Base-by-base conservation (phyloP, 2,888 invertebrate genomes). In the Drosophila nr. medialis region DNA sequence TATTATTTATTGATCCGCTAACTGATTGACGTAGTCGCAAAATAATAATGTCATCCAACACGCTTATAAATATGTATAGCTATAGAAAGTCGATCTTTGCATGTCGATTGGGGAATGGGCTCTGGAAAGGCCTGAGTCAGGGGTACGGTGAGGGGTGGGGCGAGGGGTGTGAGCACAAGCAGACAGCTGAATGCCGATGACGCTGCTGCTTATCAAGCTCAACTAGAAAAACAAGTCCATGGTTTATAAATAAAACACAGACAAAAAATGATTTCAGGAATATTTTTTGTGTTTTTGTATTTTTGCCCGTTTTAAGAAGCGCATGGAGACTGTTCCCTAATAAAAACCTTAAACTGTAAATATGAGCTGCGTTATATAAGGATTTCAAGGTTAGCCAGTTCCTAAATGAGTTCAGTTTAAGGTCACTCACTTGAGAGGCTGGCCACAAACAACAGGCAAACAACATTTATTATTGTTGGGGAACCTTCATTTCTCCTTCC, bases 201-300 rank as follows among this genome's bases (percentile, higher is more conserved):
- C 73, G 75, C 80, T 84, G 84, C 76, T 59, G 85, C 87, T 85
- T 85, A 85, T 87, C 86, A 85, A 70, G 77, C 80, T 63, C 55
- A 85, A 86, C 85, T 86, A 86, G 85, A 86, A 86, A 86, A 86
- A 86, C 85, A 86, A 86, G 85, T 86, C 81, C 75, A 75, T 68
- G 75, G 71, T 81, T 85, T 85, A 88, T 69, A 85, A 86, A 85
- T 85, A 85, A 82, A 76, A 40, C 63, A 71, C 49, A 66, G 73
- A 62, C 65, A 36, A 59, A 77, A 79, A 80, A 72, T 11, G 3
- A 40, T 24, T 24, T 15, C 18, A 50, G 29, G 13, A n/a, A 71
- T 42, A 30, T 49, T 38, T 30, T 48, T 50, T 24, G 18, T 53
- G 30, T 58, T 70, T 66, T 70, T 70, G 55, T 48, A 34, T 56